Percentiles rank a stretch among this genome's conserved stretches.
Conservation (phyloP, 2,797 vertebrate species). For the Lagocephalus sceleratus region DNA sequence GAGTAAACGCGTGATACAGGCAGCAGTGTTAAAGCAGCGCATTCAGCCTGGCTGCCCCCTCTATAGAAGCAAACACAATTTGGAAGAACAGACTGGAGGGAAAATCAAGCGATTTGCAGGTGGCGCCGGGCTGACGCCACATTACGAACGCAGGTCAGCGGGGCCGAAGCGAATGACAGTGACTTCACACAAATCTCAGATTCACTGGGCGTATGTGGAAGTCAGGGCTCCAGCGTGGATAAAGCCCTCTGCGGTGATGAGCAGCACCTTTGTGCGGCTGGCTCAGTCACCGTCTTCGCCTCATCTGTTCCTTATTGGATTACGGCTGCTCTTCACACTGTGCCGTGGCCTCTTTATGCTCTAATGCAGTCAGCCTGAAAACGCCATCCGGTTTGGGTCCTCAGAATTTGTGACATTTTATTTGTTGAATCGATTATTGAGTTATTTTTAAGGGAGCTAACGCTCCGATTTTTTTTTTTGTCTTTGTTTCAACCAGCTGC, state of each 20-base stretch:
- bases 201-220: conserved; percentile 2
- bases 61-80: conserved; percentile 28
- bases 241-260: conserved; percentile 43
- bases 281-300: conserved; percentile 42
- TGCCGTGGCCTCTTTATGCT: conserved; percentile 26
- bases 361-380: conserved; percentile 24
- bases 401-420: conserved; percentile 20
- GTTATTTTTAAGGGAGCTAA: conserved; percentile 5
- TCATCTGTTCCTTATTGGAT: conserved; percentile 50
- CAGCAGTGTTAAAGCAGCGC: conserved; percentile 8
- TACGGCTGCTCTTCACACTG: conserved; percentile 52
- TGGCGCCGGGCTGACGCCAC: conserved; percentile 31
- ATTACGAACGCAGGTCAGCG: conserved; percentile 35
- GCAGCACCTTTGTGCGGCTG: conserved; percentile 28
- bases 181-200: conserved; percentile 38
- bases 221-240: conserved; percentile 32
- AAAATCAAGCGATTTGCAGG: conserved; percentile 19
- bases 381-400: conserved; percentile 20
- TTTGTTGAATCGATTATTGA: conserved; percentile 18
- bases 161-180: conserved; percentile 38
- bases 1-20: too few relatives aligned
- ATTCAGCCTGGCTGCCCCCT: conserved; percentile 9
- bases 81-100: conserved; percentile 30
- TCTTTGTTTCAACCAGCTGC: not conserved
- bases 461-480: conserved; percentile 9